Evolutionary conservation across 2,797 vertebrate genomes (phyloP).

Genomic region (Sebastes matsubarae): DNA sequence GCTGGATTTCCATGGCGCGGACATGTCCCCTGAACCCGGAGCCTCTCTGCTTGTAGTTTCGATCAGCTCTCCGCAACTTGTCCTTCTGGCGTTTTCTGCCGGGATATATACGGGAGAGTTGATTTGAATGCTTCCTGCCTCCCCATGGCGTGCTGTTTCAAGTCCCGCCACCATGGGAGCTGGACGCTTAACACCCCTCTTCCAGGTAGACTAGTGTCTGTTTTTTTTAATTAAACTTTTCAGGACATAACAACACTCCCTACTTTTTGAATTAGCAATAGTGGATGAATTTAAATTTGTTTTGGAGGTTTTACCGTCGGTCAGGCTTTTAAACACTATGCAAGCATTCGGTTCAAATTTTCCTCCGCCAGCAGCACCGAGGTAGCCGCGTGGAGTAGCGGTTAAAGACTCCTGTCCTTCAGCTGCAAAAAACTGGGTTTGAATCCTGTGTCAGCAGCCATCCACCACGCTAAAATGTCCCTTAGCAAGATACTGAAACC

Average conservation of each 20-base stretch:
- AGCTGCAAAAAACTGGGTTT: conserved; percentile 37
- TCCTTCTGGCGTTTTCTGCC: conserved; percentile 21
- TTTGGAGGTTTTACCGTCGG: background rate
- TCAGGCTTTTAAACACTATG: conserved; percentile 6
- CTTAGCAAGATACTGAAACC: conserved; percentile 38
- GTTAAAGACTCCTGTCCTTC: conserved; percentile 43
- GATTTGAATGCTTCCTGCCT: conserved; percentile 43
- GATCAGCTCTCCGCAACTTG: conserved; percentile 14
- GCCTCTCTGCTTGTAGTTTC: conserved; percentile 38
- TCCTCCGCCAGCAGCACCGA: conserved; percentile 34
- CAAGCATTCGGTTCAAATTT: conserved; percentile 35
- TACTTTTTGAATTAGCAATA: background rate
- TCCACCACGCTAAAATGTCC: conserved; percentile 38
- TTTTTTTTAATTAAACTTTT: background rate
- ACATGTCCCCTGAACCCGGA: conserved; percentile 45
- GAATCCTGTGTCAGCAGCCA: conserved; percentile 55
- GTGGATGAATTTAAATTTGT: background rate
- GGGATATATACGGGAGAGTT: conserved; percentile 26
- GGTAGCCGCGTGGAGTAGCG: background rate
- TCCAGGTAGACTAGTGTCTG: conserved; percentile 66
- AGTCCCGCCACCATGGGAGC: conserved; percentile 71
- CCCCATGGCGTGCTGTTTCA: conserved; percentile 84
- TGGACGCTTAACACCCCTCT: conserved; percentile 76
- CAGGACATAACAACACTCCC: background rate
- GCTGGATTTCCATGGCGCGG: conserved; percentile 58